A percentile compares a stretch with the other conserved stretches of the same genome.
Evolutionary conservation across 2,888 invertebrate species (phyloP).

Genomic region (Leucania comma): DNA sequence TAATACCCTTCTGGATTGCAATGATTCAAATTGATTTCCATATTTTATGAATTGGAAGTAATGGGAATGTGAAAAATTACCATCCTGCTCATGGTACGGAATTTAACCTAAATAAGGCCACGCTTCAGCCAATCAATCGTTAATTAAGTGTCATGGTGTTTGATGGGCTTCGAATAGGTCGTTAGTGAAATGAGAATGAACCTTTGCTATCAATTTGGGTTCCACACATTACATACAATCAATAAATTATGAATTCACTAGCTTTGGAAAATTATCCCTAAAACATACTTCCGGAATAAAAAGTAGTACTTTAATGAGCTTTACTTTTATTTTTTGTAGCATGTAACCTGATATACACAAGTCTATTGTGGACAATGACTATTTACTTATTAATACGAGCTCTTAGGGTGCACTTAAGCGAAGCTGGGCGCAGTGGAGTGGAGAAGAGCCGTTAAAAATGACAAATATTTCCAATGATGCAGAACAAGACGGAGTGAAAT

Average conservation of each 20-base stretch:
- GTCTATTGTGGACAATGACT: too few relatives aligned
- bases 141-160: conserved; percentile 64
- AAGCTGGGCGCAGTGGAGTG: too few relatives aligned
- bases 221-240: conserved; percentile 10
- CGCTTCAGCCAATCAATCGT: conserved; percentile 49
- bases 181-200: conserved; percentile 41
- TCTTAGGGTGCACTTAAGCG: too few relatives aligned
- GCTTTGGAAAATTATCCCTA: too few relatives aligned
- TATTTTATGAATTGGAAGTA: not conserved
- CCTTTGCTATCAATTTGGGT: conserved; percentile 30
- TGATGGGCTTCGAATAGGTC: conserved; percentile 56
- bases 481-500: too few relatives aligned
- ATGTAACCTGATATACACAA: too few relatives aligned
- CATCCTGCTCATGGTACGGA: conserved; percentile 48
- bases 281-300: too few relatives aligned
- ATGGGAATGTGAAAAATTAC: conserved; percentile 37
- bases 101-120: conserved; percentile 48
- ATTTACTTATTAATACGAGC: too few relatives aligned
- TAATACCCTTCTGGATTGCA: not conserved
- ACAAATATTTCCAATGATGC: too few relatives aligned
- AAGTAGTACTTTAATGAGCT: too few relatives aligned
- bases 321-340: too few relatives aligned
- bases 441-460: too few relatives aligned
- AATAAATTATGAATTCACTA: conserved; percentile 7
- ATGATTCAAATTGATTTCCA: conserved; percentile 4